Percentiles rank a stretch among this genome's conserved stretches.
Evolutionary conservation across 2,888 invertebrate species (phyloP).

Genomic region (Mimachlamys varia): DNA sequence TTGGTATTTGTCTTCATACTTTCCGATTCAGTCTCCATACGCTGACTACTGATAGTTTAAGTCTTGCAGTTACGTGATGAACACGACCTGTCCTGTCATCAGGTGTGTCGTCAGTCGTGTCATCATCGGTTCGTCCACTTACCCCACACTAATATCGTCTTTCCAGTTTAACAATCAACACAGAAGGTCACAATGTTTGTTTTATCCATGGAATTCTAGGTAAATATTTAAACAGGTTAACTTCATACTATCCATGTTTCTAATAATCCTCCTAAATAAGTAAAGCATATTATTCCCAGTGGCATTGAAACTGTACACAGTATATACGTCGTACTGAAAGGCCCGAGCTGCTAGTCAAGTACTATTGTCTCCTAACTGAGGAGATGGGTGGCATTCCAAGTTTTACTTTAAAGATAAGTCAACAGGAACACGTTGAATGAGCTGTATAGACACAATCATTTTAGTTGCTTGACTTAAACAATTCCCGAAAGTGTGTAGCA

Average conservation of each 20-base stretch:
- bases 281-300: background rate
- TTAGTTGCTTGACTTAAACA: background rate
- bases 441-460: background rate
- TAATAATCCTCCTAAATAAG: slow-evolving; percentile 26
- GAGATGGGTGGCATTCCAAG: background rate
- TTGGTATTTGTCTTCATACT: background rate
- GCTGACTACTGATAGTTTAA: background rate
- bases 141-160: background rate
- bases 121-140: background rate
- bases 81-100: background rate
- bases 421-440: slow-evolving; percentile 12
- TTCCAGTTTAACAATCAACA: background rate
- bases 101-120: background rate
- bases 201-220: background rate
- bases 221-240: slow-evolving; percentile 7
- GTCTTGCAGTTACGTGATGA: background rate
- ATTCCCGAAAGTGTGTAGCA: background rate
- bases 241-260: slow-evolving; percentile 17
- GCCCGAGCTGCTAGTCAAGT: background rate
- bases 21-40: background rate
- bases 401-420: background rate
- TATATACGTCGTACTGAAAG: too few species aligned
- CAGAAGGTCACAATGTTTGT: background rate
- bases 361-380: background rate
- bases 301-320: background rate